phyloP scores from a whole-genome alignment of 1,140 invertebrate species.

The Formica exsecta region DNA sequence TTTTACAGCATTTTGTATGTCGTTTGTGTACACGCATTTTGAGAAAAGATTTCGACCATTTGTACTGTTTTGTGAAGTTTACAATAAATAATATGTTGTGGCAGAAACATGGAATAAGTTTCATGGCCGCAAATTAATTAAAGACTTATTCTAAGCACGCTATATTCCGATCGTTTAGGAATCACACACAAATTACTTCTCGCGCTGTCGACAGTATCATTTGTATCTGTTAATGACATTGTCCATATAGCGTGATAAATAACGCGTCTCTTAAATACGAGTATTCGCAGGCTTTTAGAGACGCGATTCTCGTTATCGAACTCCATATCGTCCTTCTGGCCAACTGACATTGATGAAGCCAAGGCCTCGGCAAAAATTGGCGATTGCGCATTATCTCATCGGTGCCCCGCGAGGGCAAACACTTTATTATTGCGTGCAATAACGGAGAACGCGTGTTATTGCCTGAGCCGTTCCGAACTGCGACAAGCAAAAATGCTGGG shows the following conservation, averaged over 20 bases:
- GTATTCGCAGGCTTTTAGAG: conserved; percentile 54
- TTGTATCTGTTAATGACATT: conserved; percentile 18
- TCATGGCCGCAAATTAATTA: not conserved
- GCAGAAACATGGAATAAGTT: not conserved
- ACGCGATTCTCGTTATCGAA: conserved; percentile 73
- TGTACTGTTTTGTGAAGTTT: conserved; percentile 14
- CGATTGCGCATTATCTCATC: conserved; percentile 77
- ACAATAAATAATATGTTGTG: conserved; percentile 13
- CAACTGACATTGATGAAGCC: conserved; percentile 76
- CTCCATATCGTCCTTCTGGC: conserved; percentile 72
- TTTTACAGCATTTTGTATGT: conserved; percentile 36
- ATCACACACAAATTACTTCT: not conserved
- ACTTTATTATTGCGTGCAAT: conserved; percentile 72
- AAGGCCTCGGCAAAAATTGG: conserved; percentile 76
- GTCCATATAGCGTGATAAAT: conserved; percentile 18
- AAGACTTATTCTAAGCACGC: not conserved
- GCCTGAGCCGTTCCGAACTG: not conserved
- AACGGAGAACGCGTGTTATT: conserved; percentile 47
- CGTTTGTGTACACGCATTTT: conserved; percentile 10
- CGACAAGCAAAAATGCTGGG: too few species aligned
- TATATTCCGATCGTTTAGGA: not conserved
- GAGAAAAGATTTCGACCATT: not conserved
- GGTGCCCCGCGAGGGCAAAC: conserved; percentile 76
- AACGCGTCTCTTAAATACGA: conserved; percentile 59
- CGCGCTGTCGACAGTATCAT: not conserved